Percentiles rank a stretch among this genome's conserved stretches.
These are phyloP conservation scores for Aphidius ervi DNA, from an alignment of 1,140 invertebrate species.

Conservation along the genomic window DNA sequence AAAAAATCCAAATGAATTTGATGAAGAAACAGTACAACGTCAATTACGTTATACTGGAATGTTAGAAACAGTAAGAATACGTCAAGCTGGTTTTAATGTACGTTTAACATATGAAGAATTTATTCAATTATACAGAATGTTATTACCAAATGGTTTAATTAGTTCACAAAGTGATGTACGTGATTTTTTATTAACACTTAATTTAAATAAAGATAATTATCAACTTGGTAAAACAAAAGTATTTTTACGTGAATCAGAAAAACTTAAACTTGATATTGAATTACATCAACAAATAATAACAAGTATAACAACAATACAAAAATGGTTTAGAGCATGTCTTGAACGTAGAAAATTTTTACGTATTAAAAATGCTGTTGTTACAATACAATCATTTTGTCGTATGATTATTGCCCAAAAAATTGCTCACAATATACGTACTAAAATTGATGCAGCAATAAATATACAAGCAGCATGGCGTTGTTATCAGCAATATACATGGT, in stretches of 20 bases:
- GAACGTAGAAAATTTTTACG: slow-evolving; percentile 74
- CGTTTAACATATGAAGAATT: slow-evolving; percentile 91
- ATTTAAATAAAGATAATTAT: slow-evolving; percentile 84
- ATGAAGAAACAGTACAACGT: slow-evolving; percentile 89
- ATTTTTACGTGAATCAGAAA: slow-evolving; percentile 91
- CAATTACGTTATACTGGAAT: slow-evolving; percentile 89
- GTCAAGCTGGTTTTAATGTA: slow-evolving; percentile 94
- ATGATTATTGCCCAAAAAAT: slow-evolving; percentile 58
- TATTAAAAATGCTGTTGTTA: slow-evolving; percentile 68
- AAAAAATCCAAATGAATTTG: slow-evolving; percentile 88
- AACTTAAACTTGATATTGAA: slow-evolving; percentile 84
- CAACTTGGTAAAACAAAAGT: slow-evolving; percentile 88
- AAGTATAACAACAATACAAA: slow-evolving; percentile 85
- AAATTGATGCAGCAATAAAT: slow-evolving; percentile 62
- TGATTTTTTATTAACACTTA: slow-evolving; percentile 73
- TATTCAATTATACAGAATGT: slow-evolving; percentile 85
- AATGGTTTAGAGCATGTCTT: slow-evolving; percentile 82
- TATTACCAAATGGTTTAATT: slow-evolving; percentile 80
- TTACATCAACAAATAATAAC: slow-evolving; percentile 92
- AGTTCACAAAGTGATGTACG: slow-evolving; percentile 77
- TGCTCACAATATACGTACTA: slow-evolving; percentile 40
- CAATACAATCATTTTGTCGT: slow-evolving; percentile 74
- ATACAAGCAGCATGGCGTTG: slow-evolving; percentile 76
- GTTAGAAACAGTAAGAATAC: slow-evolving; percentile 92
- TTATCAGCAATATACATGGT: slow-evolving; percentile 64